Percentiles rank a stretch among this genome's conserved stretches.
Conservation (phyloP, 2,113 vertebrate species). For the Anguilla japonica region DNA sequence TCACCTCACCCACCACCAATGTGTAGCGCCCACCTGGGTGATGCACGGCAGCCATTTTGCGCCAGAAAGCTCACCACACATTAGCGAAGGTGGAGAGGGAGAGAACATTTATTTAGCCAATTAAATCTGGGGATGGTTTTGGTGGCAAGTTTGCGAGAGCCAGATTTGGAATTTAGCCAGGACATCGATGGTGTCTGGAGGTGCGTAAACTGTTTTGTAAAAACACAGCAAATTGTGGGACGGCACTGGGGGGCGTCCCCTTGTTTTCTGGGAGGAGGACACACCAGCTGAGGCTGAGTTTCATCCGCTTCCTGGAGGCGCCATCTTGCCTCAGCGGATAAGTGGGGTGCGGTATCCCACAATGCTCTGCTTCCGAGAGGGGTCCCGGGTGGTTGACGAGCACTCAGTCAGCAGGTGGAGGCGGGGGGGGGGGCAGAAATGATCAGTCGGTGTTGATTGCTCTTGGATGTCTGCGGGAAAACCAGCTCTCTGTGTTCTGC, state of each 20-base stretch:
- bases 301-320: neutral
- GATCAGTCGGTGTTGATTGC: conserved; percentile 53
- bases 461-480: conserved; percentile 44
- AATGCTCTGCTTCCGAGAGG: conserved; percentile 40
- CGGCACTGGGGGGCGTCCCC: conserved; percentile 42
- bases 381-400: conserved; percentile 32
- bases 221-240: conserved; percentile 48
- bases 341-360: conserved; percentile 39
- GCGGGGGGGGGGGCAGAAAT: conserved; percentile 36
- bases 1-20: too few species aligned
- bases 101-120: too few species aligned
- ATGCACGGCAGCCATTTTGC: too few species aligned
- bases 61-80: too few species aligned
- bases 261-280: neutral
- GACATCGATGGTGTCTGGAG: conserved; percentile 55
- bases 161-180: too few species aligned
- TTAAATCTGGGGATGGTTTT: too few species aligned
- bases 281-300: conserved; percentile 9
- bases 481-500: conserved; percentile 55
- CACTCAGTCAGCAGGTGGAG: conserved; percentile 62
- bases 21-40: too few species aligned
- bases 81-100: too few species aligned
- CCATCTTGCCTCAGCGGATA: neutral
- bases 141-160: too few species aligned
- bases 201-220: conserved; percentile 55